Conservation (phyloP, 1,140 invertebrate genomes). For the Teleopsis dalmanni region DNA sequence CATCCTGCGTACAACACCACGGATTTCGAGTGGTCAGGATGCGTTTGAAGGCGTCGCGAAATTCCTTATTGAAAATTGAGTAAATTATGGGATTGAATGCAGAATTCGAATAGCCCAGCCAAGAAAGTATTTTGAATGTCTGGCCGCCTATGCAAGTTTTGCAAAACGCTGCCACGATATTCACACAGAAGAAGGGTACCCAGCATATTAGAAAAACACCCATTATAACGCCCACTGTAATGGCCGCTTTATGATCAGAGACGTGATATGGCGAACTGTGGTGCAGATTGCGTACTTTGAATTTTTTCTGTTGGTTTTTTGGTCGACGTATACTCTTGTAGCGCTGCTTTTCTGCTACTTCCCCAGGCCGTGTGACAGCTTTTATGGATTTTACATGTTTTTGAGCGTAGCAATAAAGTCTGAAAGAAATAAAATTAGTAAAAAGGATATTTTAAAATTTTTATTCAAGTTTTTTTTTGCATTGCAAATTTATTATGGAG, state of each 20-base stretch:
- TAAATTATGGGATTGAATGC: constrained; percentile 98
- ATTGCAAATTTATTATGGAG: no score
- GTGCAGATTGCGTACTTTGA: constrained; percentile 54
- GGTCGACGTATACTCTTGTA: constrained; percentile 50
- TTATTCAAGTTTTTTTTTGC: no score
- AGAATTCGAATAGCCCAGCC: constrained; percentile 97
- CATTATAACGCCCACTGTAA: constrained; percentile 94
- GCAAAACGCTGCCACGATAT: constrained; percentile 89
- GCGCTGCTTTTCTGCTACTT: constrained; percentile 53
- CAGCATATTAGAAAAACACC: constrained; percentile 88
- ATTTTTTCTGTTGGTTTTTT: constrained; percentile 42
- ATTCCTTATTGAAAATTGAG: constrained; percentile 99
- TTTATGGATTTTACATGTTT: constrained; percentile 93
- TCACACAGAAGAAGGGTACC: constrained; percentile 96
- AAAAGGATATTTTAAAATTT: no score
- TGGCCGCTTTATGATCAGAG: constrained; percentile 93
- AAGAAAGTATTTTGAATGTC: constrained; percentile 83
- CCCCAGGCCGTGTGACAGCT: constrained; percentile 66
- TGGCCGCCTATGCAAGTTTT: constrained; percentile 77
- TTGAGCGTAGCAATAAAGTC: constrained; percentile 94
- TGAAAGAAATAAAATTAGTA: no score
- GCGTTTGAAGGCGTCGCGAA: constrained; percentile 96
- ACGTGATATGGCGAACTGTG: constrained; percentile 80
- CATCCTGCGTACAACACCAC: constrained; percentile 41
- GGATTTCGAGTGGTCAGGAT: constrained; percentile 72